These are phyloP conservation scores for Andricus grossulariae DNA, from an alignment of 1,140 invertebrate genomes.

Conservation along the genomic window DNA sequence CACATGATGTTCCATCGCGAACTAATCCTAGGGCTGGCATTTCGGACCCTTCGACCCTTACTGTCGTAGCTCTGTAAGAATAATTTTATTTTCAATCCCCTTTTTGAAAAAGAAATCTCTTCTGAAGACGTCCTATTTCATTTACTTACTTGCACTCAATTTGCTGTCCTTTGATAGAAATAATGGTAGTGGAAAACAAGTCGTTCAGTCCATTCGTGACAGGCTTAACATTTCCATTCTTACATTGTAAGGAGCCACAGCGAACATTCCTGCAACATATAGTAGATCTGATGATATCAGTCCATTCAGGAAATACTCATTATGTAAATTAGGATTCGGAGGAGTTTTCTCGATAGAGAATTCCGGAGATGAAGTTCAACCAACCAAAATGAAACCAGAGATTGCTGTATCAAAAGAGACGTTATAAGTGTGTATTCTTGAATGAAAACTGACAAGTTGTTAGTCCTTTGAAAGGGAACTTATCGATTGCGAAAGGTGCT, in stretches of 20 bases:
- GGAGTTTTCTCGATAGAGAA: not conserved
- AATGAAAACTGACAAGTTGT: not conserved
- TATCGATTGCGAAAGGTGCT: conserved; percentile 18
- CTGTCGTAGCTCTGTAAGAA: conserved; percentile 57
- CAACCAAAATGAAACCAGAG: too few relatives aligned
- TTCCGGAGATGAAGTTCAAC: not conserved
- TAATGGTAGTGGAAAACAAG: conserved; percentile 88
- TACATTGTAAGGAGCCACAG: conserved; percentile 94
- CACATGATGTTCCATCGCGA: conserved; percentile 93
- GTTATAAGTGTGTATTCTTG: not conserved
- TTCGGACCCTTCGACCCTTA: conserved; percentile 78
- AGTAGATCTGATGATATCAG: conserved; percentile 25
- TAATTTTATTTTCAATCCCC: conserved; percentile 36
- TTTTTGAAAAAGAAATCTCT: conserved; percentile 19
- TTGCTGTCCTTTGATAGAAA: conserved; percentile 89
- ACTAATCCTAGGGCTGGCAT: conserved; percentile 87
- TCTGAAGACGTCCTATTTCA: conserved; percentile 13
- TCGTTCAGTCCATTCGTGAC: conserved; percentile 85
- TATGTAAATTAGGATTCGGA: not conserved
- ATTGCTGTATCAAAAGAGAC: too few relatives aligned
- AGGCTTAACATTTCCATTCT: conserved; percentile 88
- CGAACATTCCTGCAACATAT: conserved; percentile 84
- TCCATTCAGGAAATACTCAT: not conserved
- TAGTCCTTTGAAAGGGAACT: conserved; percentile 1
- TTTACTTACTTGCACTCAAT: conserved; percentile 93